Evolutionary conservation across 2,113 vertebrate genomes (phyloP).

Genomic region (Microtus richardsoni): DNA sequence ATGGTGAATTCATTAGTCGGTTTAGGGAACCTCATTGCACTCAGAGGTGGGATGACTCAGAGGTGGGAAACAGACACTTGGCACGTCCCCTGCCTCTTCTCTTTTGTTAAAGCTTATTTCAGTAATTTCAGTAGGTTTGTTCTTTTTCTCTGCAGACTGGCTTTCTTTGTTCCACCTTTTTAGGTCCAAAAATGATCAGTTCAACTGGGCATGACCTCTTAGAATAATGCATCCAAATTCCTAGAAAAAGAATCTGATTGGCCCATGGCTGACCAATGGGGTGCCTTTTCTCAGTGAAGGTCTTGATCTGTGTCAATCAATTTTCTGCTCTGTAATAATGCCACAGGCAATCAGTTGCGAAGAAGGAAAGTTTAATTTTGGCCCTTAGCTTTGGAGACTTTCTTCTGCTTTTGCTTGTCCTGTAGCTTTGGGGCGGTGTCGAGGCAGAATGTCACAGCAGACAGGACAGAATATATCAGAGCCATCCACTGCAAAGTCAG

Average conservation of each 20-base stretch:
- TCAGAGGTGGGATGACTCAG: neutral
- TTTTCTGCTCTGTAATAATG: neutral
- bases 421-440: neutral
- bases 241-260: conserved; percentile 1
- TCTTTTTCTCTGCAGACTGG: neutral
- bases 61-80: neutral
- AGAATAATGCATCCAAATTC: neutral
- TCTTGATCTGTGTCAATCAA: neutral
- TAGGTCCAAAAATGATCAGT: neutral
- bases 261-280: neutral
- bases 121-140: neutral
- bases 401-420: neutral
- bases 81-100: neutral
- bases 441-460: neutral
- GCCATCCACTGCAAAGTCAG: neutral
- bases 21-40: neutral
- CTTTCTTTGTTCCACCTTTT: neutral
- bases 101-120: neutral
- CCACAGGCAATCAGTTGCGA: neutral
- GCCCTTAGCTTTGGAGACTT: neutral
- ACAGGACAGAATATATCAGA: neutral
- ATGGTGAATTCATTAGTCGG: neutral
- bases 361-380: neutral
- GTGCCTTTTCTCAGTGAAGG: neutral
- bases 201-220: neutral